Conservation (phyloP, 2,113 vertebrate genomes). For the Alexandromys fortis region DNA sequence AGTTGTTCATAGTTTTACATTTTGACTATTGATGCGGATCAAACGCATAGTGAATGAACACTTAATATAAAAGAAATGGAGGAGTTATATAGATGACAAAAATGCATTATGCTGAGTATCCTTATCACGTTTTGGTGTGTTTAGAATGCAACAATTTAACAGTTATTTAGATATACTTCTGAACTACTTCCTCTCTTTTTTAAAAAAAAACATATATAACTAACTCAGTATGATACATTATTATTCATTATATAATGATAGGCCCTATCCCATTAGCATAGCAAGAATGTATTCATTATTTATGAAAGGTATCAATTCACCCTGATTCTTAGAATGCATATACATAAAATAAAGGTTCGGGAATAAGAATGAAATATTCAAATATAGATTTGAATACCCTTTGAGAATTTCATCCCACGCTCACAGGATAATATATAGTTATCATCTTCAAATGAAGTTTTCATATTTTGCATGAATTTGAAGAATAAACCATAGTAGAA, state of each 20-base stretch:
- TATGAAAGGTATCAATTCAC: constrained; percentile 18
- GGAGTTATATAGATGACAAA: background rate
- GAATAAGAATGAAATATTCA: background rate
- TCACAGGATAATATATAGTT: constrained; percentile 57
- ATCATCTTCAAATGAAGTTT: constrained; percentile 65
- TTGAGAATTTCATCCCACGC: constrained; percentile 44
- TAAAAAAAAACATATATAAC: constrained; percentile 17
- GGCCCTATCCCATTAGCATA: background rate
- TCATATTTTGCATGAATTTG: constrained; percentile 58
- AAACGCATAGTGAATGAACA: constrained; percentile 34
- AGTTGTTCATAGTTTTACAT: constrained; percentile 21
- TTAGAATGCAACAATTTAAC: background rate
- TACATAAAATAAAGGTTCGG: background rate
- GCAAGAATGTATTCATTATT: background rate
- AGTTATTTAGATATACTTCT: constrained; percentile 39
- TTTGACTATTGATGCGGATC: background rate
- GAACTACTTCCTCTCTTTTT: background rate
- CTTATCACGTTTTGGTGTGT: background rate
- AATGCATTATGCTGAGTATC: background rate
- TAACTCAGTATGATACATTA: constrained; percentile 26
- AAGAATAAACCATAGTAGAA: constrained; percentile 61
- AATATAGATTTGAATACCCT: constrained; percentile 51
- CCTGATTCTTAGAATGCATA: background rate
- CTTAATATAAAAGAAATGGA: background rate
- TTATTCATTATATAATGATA: constrained; percentile 40